phyloP scores from a whole-genome alignment of 2,888 invertebrate species.

The Dasysyrphus tricinctus region DNA sequence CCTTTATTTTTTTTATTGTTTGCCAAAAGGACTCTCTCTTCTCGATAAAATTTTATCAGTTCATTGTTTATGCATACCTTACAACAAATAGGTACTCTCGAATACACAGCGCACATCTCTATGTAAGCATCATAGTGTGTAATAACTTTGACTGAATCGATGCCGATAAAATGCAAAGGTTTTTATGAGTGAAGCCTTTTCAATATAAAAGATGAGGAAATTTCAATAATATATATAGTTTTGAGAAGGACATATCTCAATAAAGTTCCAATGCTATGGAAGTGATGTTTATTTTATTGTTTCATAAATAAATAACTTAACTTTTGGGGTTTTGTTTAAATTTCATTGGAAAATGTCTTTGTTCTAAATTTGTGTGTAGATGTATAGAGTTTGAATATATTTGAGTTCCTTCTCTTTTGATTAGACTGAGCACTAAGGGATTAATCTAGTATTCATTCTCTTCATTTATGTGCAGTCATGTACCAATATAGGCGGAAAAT shows the following conservation, averaged over 20 bases:
- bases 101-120: neutral
- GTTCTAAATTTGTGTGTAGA: neutral
- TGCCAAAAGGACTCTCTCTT: conserved; percentile 47
- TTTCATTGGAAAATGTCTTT: neutral
- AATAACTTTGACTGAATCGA: conserved; percentile 1
- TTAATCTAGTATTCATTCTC: too few relatives aligned
- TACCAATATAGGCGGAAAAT: too few relatives aligned
- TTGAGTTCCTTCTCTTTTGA: too few relatives aligned
- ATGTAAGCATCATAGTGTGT: neutral
- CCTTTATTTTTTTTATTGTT: conserved; percentile 21
- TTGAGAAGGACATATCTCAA: conserved; percentile 31
- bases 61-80: conserved; percentile 70
- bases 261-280: neutral
- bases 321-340: neutral
- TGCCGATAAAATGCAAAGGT: neutral
- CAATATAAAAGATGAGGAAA: neutral
- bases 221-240: conserved; percentile 38
- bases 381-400: neutral
- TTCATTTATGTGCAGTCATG: too few relatives aligned
- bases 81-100: neutral
- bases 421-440: too few relatives aligned
- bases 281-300: conserved; percentile 34
- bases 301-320: neutral
- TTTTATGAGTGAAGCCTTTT: conserved; percentile 12
- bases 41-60: conserved; percentile 66